Evolutionary conservation across 2,888 invertebrate species (phyloP).

Genomic region (Lasioglossum vierecki): DNA sequence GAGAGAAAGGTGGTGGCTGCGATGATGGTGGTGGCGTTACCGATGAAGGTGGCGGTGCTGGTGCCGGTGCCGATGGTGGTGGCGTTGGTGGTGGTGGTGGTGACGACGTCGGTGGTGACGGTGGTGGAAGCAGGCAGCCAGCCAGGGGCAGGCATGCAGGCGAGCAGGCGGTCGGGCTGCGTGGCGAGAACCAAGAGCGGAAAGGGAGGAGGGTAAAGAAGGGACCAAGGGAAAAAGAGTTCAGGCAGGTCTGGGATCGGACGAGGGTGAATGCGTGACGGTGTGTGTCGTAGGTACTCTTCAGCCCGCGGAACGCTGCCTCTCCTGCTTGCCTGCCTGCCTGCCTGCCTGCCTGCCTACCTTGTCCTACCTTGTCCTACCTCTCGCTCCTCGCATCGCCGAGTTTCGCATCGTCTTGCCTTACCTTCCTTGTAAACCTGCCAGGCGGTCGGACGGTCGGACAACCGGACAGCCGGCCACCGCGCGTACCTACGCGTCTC

Average conservation of each 20-base stretch:
- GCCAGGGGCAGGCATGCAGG: constrained; percentile 58
- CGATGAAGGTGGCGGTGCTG: constrained; percentile 32
- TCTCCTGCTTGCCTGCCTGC: constrained; percentile 41
- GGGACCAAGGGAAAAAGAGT: constrained; percentile 79
- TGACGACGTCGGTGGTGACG: constrained; percentile 39
- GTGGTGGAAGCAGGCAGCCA: constrained; percentile 53
- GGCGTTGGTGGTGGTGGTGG: constrained; percentile 30
- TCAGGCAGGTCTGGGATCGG: constrained; percentile 80
- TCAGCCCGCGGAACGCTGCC: constrained; percentile 60
- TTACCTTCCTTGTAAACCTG: constrained; percentile 72
- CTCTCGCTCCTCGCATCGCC: constrained; percentile 32
- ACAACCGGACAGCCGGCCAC: constrained; percentile 53
- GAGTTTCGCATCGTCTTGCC: constrained; percentile 36
- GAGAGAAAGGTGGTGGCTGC: constrained; percentile 41
- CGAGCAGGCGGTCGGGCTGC: constrained; percentile 55
- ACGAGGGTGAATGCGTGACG: constrained; percentile 81
- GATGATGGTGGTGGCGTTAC: constrained; percentile 19
- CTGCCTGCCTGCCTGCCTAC: constrained; percentile 4
- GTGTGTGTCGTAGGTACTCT: constrained; percentile 70
- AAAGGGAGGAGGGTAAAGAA: constrained; percentile 69
- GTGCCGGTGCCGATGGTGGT: constrained; percentile 30
- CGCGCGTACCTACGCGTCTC: constrained; percentile 41
- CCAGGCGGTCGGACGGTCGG: constrained; percentile 58
- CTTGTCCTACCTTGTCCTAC: constrained; percentile 37
- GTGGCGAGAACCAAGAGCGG: constrained; percentile 54